Evolutionary conservation across 2,113 vertebrate genomes (phyloP).

Genomic region (Oceanites oceanicus): DNA sequence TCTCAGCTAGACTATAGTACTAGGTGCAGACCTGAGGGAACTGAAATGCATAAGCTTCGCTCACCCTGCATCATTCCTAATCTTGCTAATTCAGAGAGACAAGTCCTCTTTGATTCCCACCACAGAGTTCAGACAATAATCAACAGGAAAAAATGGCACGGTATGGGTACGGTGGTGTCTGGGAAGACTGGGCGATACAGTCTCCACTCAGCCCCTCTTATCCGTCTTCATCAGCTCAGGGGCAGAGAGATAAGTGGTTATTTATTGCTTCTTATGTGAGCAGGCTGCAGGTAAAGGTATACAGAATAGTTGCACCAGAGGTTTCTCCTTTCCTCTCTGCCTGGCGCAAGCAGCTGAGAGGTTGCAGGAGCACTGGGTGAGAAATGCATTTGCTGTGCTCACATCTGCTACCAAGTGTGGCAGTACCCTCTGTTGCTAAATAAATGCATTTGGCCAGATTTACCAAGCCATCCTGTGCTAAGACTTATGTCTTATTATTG

Average conservation of each 20-base stretch:
- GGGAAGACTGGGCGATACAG: not conserved
- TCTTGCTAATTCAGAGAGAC: not conserved
- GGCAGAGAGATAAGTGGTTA: not conserved
- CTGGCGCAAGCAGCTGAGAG: not conserved
- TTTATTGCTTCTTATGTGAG: not conserved
- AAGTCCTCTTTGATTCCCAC: not conserved
- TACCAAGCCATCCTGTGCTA: not conserved
- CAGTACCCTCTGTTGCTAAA: not conserved
- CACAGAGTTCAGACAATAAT: not conserved
- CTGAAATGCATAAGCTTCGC: not conserved
- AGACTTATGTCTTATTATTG: not conserved
- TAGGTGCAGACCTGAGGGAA: not conserved
- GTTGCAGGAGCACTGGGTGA: not conserved
- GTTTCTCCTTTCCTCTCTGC: not conserved
- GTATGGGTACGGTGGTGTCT: not conserved
- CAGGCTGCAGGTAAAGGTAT: not conserved
- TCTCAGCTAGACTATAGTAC: not conserved
- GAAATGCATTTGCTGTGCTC: not conserved
- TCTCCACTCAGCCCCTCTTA: not conserved
- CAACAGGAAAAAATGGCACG: not conserved
- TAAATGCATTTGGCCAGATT: accelerated
- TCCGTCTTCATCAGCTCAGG: not conserved
- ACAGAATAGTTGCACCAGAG: too few relatives aligned
- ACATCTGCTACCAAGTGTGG: not conserved
- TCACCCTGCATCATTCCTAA: not conserved